Evolutionary conservation across 2,797 vertebrate genomes (phyloP), one percentile per base, ranked within the genome.

Genomic region (Alauda arvensis): DNA sequence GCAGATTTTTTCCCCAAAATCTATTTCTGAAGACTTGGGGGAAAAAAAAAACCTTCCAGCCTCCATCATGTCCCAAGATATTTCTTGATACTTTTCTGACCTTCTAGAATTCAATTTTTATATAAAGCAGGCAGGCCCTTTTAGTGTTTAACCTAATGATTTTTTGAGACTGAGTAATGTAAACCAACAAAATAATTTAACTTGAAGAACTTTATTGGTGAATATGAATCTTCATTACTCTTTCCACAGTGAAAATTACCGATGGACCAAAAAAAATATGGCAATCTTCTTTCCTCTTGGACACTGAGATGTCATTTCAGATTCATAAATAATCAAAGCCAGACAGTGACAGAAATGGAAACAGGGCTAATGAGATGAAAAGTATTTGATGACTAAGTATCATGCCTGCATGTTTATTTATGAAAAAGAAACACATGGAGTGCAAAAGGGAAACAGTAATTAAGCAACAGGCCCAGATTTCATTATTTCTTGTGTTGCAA

Each of bases 1-100:
- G 34, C 5, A 56, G 12, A 8, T 10, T 39, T 37, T 74, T 12
- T 0, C 3, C 10, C 20, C 18, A 1, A 24, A 42, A 57, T 4
- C 21, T 52, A 12, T 60, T 77, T 46, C 39, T 86, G 49, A 72
- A 85, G 29, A 39, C 4, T 10, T 66, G 14, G 8, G 1, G 1
- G 15, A 76, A 39, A 85, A 78, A 62, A 56, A 56, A 6, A 1
- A 8, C 6, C 14, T 43, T 57, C 9, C 24, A 31, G 16, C 1
- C 8, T 26, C 3, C 1, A 0, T 37, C 34, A 28, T 9, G 9
- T 75, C 19, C 26, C 53, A 62, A 43, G 15, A 9, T 23, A 62
- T 16, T 52, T 77, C 19, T 34, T 43, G 20, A 46, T 12, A n/a
- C 1, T 7, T 45, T 55, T 83, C 61, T 71, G 14, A 63, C 19